A percentile compares a stretch with the other conserved stretches of the same genome.
Evolutionary conservation across 2,797 vertebrate genomes (phyloP).

Genomic region (Eutrigla gurnardus): DNA sequence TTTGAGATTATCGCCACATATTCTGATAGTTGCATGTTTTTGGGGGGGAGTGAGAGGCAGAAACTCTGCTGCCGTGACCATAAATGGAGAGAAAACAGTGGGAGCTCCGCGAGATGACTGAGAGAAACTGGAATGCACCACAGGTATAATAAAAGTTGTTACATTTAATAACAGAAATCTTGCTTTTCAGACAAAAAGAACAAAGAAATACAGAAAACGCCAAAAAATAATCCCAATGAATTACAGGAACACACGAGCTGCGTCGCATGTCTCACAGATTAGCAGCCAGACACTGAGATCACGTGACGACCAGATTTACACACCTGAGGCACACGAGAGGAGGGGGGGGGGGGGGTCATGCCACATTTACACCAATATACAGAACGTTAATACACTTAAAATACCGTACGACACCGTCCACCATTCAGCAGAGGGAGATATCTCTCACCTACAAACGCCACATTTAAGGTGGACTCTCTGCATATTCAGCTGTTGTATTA

Average conservation of each 20-base stretch:
- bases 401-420: constrained; percentile 64
- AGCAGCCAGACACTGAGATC: constrained; percentile 75
- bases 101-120: constrained; percentile 27
- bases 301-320: constrained; percentile 70
- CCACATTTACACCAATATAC: constrained; percentile 80
- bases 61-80: constrained; percentile 43
- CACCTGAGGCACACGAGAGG: constrained; percentile 78
- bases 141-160: constrained; percentile 77
- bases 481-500: constrained; percentile 52
- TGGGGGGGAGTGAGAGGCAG: constrained; percentile 24
- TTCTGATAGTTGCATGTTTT: constrained; percentile 53
- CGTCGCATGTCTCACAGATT: constrained; percentile 76
- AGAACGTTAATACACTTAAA: constrained; percentile 72
- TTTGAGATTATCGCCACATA: constrained; percentile 62
- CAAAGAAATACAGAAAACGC: constrained; percentile 63
- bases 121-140: constrained; percentile 52
- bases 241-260: constrained; percentile 75
- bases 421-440: constrained; percentile 59
- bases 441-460: constrained; percentile 54
- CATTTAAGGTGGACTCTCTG: constrained; percentile 50
- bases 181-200: constrained; percentile 69
- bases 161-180: constrained; percentile 81
- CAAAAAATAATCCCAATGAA: constrained; percentile 57
- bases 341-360: constrained; percentile 74
- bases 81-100: constrained; percentile 62